These are phyloP conservation scores for Corythornis cristatus DNA, from an alignment of 2,113 vertebrate genomes.

Conservation along the genomic window DNA sequence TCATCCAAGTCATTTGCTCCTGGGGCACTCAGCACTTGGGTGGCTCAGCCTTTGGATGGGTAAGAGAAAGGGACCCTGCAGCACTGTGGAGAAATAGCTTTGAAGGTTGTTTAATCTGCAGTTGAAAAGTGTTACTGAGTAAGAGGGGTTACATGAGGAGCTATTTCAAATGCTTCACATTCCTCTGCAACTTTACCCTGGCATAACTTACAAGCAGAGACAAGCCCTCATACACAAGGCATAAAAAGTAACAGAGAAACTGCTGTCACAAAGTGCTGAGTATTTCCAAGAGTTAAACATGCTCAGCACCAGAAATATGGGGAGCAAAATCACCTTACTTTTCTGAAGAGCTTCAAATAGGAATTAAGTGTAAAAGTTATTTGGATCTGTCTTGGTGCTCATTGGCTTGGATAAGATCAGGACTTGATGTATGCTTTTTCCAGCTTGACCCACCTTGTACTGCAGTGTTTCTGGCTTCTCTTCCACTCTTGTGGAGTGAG, in stretches of 20 bases:
- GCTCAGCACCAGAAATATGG: not conserved
- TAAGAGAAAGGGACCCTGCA: fast-evolving
- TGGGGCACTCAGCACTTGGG: fast-evolving
- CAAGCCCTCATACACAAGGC: not conserved
- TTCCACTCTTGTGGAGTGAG: not conserved
- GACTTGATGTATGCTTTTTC: not conserved
- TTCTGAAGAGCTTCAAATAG: not conserved
- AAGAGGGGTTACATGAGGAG: not conserved
- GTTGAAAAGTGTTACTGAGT: not conserved
- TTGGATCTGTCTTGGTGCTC: not conserved
- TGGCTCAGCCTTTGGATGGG: not conserved
- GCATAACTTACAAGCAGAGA: not conserved
- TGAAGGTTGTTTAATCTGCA: not conserved
- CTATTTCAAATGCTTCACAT: not conserved
- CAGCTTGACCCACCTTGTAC: not conserved
- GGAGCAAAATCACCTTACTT: not conserved
- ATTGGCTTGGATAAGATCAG: not conserved
- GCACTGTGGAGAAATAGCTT: fast-evolving
- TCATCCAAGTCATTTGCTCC: fast-evolving
- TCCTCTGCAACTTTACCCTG: not conserved
- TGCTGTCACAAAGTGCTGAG: not conserved
- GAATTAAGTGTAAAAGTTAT: not conserved
- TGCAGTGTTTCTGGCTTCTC: not conserved
- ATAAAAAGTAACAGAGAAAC: not conserved
- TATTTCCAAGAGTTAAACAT: not conserved